Evolutionary conservation across 2,113 vertebrate genomes (phyloP).

Genomic region (Pardalotus punctatus): DNA sequence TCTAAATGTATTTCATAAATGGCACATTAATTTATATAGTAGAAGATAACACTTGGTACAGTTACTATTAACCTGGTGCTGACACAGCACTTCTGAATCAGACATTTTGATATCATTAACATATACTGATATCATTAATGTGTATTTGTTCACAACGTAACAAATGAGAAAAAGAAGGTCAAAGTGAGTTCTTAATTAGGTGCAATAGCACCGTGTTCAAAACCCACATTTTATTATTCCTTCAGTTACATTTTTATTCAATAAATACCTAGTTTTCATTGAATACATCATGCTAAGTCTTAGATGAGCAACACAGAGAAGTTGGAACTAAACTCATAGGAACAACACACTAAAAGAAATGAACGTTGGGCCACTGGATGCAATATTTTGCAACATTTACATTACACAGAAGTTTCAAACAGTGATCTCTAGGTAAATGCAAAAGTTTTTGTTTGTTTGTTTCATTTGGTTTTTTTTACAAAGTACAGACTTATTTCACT

Average conservation of each 20-base stretch:
- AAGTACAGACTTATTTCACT: constrained; percentile 1
- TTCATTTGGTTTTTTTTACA: not conserved
- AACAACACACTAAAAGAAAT: not conserved
- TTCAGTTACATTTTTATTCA: constrained; percentile 70
- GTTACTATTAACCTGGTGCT: not conserved
- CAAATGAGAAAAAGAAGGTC: not conserved
- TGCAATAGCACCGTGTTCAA: constrained; percentile 7
- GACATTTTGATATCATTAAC: not conserved
- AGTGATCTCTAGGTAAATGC: constrained; percentile 27
- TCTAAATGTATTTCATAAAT: not conserved
- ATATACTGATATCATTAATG: not conserved
- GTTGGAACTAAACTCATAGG: not conserved
- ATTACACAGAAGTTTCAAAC: constrained; percentile 34
- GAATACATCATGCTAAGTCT: constrained; percentile 75
- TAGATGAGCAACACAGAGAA: constrained; percentile 37
- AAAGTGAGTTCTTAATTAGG: constrained; percentile 13
- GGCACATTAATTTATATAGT: not conserved
- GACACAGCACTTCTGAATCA: not conserved
- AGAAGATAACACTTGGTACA: not conserved
- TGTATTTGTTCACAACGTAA: not conserved
- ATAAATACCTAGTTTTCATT: constrained; percentile 85
- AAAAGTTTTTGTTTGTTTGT: not conserved
- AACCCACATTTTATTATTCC: constrained; percentile 65
- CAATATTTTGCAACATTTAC: not conserved
- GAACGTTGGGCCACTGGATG: not conserved